Base-by-base conservation (phyloP, 2,797 vertebrate genomes). In the Sebastes minor region DNA sequence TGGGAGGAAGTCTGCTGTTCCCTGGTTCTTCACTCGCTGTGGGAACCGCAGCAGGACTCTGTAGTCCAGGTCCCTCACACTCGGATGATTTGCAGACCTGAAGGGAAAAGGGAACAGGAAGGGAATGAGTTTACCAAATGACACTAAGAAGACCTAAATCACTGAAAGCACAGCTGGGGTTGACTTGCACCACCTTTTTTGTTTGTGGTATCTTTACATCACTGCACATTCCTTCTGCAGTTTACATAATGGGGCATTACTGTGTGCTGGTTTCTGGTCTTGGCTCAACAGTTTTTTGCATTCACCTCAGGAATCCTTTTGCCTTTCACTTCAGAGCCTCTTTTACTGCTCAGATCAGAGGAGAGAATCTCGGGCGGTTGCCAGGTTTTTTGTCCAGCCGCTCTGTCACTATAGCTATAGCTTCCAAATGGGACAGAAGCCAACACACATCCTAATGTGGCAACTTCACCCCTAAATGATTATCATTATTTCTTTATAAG, bases 1-100 rank as follows among this genome's bases (percentile, higher is more conserved):
- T 0, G 96, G 96, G 32, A 97, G 96, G 84, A 97, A 97, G 84
- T 97, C 96, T 0, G 95, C 95, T 0, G 96, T 96, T 62, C 96
- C 96, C 80, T 96, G 96, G 86, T 97, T 97, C 93, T 97, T 97
- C 61, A 97, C 96, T 53, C 96, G 90, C 91, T 97, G 96, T 5
- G 96, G 96, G 76, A 97, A 97, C 12, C 96, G 93, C 46, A 97
- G 94, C 76, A 97, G 91, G 46, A 97, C 94, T 64, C 96, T 91
- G 89, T 94, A 95, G 82, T 96, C 93, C 7, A 97, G 89, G 63
- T 95, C 95, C 7, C 92, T 92, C 78, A 95, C 92, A 22, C 93
- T 87, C 0, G 91, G 90, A 13, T 83, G 88, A 86, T 96, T 94
- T 0, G 96, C 96, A 57, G 96, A 95, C 87, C 96, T 96, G 83